Evolutionary conservation across 2,888 invertebrate species (phyloP).

Genomic region (Loripinus fragilis): DNA sequence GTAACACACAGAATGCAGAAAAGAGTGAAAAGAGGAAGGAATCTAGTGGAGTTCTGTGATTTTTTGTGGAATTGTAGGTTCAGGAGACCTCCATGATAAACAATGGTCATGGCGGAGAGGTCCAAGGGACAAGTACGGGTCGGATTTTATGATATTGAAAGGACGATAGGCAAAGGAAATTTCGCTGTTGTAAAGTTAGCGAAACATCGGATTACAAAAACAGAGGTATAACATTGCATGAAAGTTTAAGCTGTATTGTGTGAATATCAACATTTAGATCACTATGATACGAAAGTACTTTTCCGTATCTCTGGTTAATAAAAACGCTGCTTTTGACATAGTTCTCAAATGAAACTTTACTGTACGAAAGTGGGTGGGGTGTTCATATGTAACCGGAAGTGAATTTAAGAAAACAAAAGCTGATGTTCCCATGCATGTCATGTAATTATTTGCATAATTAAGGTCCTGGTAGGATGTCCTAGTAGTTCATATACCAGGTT

Average conservation of each 20-base stretch:
- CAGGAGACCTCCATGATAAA: conserved; percentile 58
- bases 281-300: too few relatives aligned
- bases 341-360: too few relatives aligned
- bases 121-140: conserved; percentile 85
- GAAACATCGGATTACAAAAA: conserved; percentile 98
- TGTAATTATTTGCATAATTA: too few relatives aligned
- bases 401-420: neutral
- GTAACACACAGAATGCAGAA: conserved; percentile 52
- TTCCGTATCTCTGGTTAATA: too few relatives aligned
- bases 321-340: too few relatives aligned
- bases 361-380: neutral
- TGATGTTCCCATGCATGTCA: neutral
- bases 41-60: conserved; percentile 53
- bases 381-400: conserved; percentile 5
- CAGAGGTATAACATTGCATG: conserved; percentile 90
- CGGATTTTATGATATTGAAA: conserved; percentile 98
- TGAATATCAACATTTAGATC: too few relatives aligned
- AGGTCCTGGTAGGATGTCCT: too few relatives aligned
- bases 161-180: conserved; percentile 99
- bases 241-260: too few relatives aligned
- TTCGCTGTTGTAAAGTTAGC: conserved; percentile 99
- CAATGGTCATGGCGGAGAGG: conserved; percentile 76
- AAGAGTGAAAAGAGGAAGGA: conserved; percentile 49
- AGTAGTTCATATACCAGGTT: too few relatives aligned
- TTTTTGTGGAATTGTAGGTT: conserved; percentile 56